Evolutionary conservation across 2,888 invertebrate genomes (phyloP), one percentile per base, ranked within the genome.

Genomic region (Cheilosia scutellata): DNA sequence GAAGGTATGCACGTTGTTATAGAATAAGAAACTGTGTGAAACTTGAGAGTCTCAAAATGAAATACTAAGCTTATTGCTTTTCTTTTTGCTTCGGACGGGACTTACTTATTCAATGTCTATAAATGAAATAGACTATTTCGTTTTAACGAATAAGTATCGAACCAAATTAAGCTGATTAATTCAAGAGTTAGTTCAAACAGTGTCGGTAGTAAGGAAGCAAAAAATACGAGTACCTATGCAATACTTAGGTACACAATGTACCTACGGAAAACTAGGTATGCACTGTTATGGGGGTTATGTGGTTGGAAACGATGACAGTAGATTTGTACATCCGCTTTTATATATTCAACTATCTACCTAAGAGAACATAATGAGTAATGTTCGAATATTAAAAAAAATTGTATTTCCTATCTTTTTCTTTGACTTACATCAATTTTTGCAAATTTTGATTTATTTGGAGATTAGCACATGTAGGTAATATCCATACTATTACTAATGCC

Each of bases 101-200:
- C 47, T 63, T 63, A 57, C 11, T 47, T 16, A 42, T 47, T 47
- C 20, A 11, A 11, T 31, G 44, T 25, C 31, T 51, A 66, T 51
- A 37, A 51, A n/a, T 63, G 33, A 49, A 65, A 51, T 51, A 51
- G 51, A 37, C 33, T 4, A 63, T 37, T 65, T 62, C 25, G 6
- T 65, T 49, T 16, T 37, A 65, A 49, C 33, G 33, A 65, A 33
- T 51, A 6, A 66, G 66, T 53, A 42, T 53, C 27, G 25, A 25
- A 49, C 49, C 25, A 65, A 37, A 65, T 49, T 65, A 65, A 65
- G 49, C 65, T 65, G 65, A 65, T 65, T 65, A 63, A 49, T 63
- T 49, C 25, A 63, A 47, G 63, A 33, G 47, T 63, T 49, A 51
- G 49, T 49, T 33, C 20, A 2, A 31, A 2, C 31, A 47, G 11